Conservation (phyloP, 2,888 invertebrate species). For the Apodemia zela region DNA sequence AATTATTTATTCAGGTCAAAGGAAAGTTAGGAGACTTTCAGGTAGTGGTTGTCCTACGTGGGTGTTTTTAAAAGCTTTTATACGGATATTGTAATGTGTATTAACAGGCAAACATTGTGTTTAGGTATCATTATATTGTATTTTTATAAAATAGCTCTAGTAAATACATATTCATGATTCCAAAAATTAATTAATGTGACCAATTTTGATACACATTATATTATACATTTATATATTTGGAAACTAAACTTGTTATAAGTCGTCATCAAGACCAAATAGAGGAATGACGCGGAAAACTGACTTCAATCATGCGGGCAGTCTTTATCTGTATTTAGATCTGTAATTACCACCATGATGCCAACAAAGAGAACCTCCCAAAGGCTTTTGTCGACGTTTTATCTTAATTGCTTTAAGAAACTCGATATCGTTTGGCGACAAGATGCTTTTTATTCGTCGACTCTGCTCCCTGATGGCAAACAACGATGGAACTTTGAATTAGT, state of each 20-base stretch:
- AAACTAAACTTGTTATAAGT: too few species aligned
- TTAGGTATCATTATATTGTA: not conserved
- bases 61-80: conserved; percentile 13
- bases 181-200: too few species aligned
- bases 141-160: not conserved
- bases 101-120: not conserved
- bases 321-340: conserved; percentile 11
- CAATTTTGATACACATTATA: too few species aligned
- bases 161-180: too few species aligned
- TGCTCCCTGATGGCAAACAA: conserved; percentile 62
- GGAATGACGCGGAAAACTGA: not conserved
- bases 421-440: conserved; percentile 75
- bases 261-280: not conserved
- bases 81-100: not conserved
- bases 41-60: conserved; percentile 24
- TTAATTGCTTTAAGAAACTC: conserved; percentile 77
- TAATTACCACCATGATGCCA: conserved; percentile 41
- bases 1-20: conserved; percentile 39
- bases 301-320: conserved; percentile 7
- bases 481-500: conserved; percentile 74
- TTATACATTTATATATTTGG: too few species aligned
- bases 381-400: conserved; percentile 72
- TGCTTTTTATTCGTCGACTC: conserved; percentile 68
- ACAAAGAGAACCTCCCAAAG: conserved; percentile 45
- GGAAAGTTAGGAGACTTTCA: conserved; percentile 33